These are phyloP conservation scores for Dynastes grantii DNA, from an alignment of 2,888 invertebrate species.

Conservation along the genomic window DNA sequence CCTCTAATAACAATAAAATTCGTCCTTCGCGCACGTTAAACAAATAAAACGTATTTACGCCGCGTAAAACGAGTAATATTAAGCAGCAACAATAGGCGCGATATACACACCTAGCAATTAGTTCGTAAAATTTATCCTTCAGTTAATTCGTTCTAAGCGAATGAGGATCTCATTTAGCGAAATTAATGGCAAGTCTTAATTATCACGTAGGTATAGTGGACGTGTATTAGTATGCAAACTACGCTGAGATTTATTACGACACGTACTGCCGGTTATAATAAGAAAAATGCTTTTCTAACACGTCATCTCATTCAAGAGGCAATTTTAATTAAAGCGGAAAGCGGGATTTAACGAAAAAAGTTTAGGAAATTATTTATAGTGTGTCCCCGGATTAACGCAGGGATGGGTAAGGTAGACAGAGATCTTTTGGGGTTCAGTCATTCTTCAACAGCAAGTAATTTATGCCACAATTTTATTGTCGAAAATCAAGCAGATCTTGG, in stretches of 20 bases:
- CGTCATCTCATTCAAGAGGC: no score
- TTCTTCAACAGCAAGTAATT: no score
- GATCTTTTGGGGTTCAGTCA: no score
- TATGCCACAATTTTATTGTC: no score
- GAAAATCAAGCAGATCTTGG: no score
- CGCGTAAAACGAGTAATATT: conserved; percentile 3
- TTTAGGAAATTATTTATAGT: no score
- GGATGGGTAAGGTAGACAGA: no score
- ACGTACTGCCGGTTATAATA: neutral
- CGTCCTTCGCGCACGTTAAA: conserved; percentile 33
- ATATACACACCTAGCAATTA: neutral
- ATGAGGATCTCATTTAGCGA: neutral
- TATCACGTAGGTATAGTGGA: neutral
- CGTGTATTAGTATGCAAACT: neutral
- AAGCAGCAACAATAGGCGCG: neutral
- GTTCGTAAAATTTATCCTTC: conserved; percentile 8
- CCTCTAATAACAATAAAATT: conserved; percentile 36
- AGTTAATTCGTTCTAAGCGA: neutral
- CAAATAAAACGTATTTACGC: conserved; percentile 16
- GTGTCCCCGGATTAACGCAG: no score
- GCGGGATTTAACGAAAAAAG: no score
- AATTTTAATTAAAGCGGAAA: no score
- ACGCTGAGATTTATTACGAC: neutral
- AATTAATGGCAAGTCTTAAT: conserved; percentile 2
- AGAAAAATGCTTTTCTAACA: no score